Conservation (phyloP, 2,113 vertebrate genomes). For the Saguinus imperator region DNA sequence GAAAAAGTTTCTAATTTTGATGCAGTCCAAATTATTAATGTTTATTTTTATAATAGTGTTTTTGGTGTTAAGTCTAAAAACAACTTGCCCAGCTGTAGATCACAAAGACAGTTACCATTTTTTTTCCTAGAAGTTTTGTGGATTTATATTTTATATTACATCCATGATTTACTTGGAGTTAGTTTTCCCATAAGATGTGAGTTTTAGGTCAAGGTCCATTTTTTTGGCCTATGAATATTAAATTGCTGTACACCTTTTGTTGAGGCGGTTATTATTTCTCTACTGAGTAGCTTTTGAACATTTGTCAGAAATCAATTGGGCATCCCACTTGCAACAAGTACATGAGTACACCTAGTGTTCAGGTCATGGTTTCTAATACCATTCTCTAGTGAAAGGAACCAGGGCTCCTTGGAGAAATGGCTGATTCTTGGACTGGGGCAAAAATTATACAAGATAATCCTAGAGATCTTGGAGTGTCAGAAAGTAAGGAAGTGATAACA, state of each 20-base stretch:
- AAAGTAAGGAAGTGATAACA: neutral
- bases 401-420: neutral
- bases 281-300: neutral
- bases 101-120: neutral
- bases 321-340: neutral
- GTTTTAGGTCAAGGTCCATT: neutral
- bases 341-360: neutral
- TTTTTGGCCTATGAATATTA: neutral
- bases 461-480: neutral
- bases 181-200: neutral
- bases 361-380: neutral
- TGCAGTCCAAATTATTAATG: neutral
- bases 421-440: neutral
- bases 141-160: slow-evolving; percentile 23
- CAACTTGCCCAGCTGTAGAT: neutral
- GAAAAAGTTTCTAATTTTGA: slow-evolving; percentile 19
- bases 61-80: slow-evolving; percentile 22
- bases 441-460: neutral
- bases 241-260: neutral
- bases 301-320: neutral
- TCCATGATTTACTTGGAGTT: slow-evolving; percentile 1
- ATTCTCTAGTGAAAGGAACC: neutral
- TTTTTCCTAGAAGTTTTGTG: neutral
- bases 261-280: neutral
- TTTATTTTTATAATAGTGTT: neutral